These are phyloP conservation scores for Cirrhinus molitorella DNA, from an alignment of 2,797 vertebrate species.

Conservation along the genomic window DNA sequence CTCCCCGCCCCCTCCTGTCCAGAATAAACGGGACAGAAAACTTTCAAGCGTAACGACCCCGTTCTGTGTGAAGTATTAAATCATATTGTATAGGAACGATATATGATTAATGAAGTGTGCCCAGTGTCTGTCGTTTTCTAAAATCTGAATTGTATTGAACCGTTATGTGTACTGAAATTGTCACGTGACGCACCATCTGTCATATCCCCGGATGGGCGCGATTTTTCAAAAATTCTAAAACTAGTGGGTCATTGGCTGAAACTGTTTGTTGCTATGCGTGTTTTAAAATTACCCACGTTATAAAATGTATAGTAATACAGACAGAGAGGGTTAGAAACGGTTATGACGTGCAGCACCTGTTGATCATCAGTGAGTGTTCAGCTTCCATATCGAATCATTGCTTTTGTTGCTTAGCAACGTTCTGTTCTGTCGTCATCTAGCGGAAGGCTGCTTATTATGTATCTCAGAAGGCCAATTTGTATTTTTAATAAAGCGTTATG, in stretches of 20 bases:
- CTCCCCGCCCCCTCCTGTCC: background rate
- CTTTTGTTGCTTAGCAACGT: background rate
- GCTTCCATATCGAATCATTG: background rate
- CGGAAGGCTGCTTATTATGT: background rate
- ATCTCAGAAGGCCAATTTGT: background rate
- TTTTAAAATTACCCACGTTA: background rate
- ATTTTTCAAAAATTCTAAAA: background rate
- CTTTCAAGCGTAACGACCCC: background rate
- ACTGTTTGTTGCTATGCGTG: background rate
- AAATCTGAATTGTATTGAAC: background rate
- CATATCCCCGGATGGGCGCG: conserved; percentile 4
- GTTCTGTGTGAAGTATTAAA: background rate
- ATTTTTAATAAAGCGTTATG: background rate
- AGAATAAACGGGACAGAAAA: background rate
- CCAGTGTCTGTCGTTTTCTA: too few relatives aligned
- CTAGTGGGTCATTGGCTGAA: background rate
- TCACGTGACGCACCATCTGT: conserved; percentile 25
- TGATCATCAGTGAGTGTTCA: background rate
- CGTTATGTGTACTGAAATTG: background rate
- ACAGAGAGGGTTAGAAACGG: background rate
- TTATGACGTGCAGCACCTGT: background rate
- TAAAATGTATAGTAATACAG: background rate
- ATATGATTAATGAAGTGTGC: background rate
- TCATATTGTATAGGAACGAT: background rate
- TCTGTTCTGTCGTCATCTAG: background rate